Base-by-base conservation (phyloP, 2,797 vertebrate species). In the Florisuga fusca region DNA sequence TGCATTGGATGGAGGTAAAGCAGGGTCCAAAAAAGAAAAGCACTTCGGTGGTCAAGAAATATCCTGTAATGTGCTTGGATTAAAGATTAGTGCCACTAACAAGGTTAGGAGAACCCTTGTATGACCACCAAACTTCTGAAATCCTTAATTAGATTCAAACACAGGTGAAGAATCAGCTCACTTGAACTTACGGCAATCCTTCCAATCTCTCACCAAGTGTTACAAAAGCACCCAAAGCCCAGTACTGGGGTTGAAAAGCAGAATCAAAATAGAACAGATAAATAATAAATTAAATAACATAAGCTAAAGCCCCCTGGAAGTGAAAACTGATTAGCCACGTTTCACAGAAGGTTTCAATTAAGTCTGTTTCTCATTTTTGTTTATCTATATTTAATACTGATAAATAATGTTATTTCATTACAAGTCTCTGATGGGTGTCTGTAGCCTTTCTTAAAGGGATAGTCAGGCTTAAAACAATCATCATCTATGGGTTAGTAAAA, bases 321-420 rank as follows among this genome's bases (percentile, higher is more conserved):
- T 90, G 91, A 96, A 97, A 96, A 86, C 78, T 97, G 93, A 95
- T 78, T 83, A 97, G 87, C 85, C 74, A 90, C 94, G 96, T 92
- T 95, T 95, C 95, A 95, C 94, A 96, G 97, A 96, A 85, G 84
- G 88, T 95, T 97, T 95, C 95, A 97, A 97, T 94, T 96, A 95
- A 97, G 90, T 89, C 95, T 97, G 97, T 95, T 96, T 97, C 96
- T 96, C 92, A 93, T 98, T 96, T 97, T 97, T 92, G 88, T 97
- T 97, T 92, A 96, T 96, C 94, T 97, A 97, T 96, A 95, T 98
- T 98, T 97, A 97, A 98, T 97, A 97, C 95, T 92, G 96, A 97
- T 97, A 96, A 97, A 95, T 96, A 97, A 96, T 97, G 96, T 89
- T 95, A 96, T 96, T 97, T 95, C 96, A 96, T 96, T 96, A 96